Evolutionary conservation across 35 echinoderm and acorn worm species (phyloP).

Genomic region (Apostichopus parvimensis): DNA sequence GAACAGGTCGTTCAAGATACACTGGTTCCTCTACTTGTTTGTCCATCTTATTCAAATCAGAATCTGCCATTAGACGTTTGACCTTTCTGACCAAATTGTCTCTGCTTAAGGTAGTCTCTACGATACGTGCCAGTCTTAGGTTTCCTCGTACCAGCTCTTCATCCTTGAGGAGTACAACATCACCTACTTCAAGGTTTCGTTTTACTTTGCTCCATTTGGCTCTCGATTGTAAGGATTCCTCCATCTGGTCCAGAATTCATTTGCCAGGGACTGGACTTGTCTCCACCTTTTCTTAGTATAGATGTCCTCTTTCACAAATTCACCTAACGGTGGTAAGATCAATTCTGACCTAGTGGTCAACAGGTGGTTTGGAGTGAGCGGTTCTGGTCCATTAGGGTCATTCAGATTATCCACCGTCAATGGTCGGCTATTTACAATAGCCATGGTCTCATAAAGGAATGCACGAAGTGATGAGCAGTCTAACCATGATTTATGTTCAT

Average conservation of each 20-base stretch:
- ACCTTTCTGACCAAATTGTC: slow-evolving; percentile 26
- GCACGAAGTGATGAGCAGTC: background rate
- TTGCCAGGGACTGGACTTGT: slow-evolving; percentile 38
- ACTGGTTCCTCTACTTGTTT: slow-evolving; percentile 11
- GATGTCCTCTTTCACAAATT: background rate
- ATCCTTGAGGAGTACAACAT: slow-evolving; percentile 49
- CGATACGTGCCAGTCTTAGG: slow-evolving; percentile 1
- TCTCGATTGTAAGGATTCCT: background rate
- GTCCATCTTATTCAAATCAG: background rate
- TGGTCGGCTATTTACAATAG: background rate
- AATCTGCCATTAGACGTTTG: slow-evolving; percentile 12
- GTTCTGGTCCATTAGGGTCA: background rate
- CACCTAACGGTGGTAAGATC: background rate
- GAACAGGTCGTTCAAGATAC: slow-evolving; percentile 3
- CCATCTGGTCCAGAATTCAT: slow-evolving; percentile 44
- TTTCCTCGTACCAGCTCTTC: background rate
- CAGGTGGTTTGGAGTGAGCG: background rate
- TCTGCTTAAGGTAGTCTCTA: background rate
- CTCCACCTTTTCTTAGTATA: slow-evolving; percentile 32
- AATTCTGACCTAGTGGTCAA: background rate
- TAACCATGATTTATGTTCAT: background rate
- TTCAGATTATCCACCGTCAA: background rate
- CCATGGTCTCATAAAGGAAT: background rate
- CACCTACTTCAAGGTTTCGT: slow-evolving; percentile 49
- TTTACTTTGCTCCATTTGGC: slow-evolving; percentile 25